Percentiles rank a stretch among this genome's conserved stretches.
Conservation (phyloP, 2,888 invertebrate species). For the Epicampocera succincta region DNA sequence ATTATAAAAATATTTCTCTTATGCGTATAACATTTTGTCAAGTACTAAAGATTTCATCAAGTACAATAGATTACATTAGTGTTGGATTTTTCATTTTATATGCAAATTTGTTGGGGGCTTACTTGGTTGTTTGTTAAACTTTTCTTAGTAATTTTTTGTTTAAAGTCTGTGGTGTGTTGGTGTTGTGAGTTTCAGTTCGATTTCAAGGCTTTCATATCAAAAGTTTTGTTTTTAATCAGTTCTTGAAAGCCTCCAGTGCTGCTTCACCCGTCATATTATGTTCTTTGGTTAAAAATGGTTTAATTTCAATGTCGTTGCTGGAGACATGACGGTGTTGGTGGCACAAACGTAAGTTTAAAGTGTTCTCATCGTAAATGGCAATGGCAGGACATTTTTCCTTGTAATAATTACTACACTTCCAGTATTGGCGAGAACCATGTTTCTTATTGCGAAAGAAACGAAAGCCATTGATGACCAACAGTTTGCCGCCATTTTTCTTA, state of each 20-base stretch:
- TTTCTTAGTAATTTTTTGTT: constrained; percentile 8
- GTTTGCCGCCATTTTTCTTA: constrained; percentile 81
- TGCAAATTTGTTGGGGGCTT: constrained; percentile 27
- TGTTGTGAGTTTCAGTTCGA: background rate
- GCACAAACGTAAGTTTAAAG: constrained; percentile 78
- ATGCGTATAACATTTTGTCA: background rate
- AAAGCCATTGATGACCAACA: constrained; percentile 81
- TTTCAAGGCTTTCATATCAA: background rate
- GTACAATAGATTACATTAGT: constrained; percentile 9
- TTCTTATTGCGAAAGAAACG: constrained; percentile 82
- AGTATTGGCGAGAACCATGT: constrained; percentile 80
- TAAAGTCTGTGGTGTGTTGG: background rate
- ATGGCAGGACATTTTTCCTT: constrained; percentile 82
- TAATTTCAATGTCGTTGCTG: constrained; percentile 80
- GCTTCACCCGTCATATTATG: constrained; percentile 65
- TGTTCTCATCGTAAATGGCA: constrained; percentile 81
- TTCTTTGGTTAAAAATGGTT: constrained; percentile 74
- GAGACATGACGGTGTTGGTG: constrained; percentile 80
- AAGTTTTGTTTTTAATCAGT: constrained; percentile 39
- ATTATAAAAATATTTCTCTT: background rate
- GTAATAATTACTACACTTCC: constrained; percentile 82
- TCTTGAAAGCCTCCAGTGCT: constrained; percentile 63
- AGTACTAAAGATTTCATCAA: background rate
- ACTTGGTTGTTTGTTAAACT: constrained; percentile 43
- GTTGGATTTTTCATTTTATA: background rate